A percentile compares a stretch with the other conserved stretches of the same genome.
These are phyloP conservation scores for Corvus cornix DNA, from an alignment of 2,113 vertebrate species.

Conservation along the genomic window DNA sequence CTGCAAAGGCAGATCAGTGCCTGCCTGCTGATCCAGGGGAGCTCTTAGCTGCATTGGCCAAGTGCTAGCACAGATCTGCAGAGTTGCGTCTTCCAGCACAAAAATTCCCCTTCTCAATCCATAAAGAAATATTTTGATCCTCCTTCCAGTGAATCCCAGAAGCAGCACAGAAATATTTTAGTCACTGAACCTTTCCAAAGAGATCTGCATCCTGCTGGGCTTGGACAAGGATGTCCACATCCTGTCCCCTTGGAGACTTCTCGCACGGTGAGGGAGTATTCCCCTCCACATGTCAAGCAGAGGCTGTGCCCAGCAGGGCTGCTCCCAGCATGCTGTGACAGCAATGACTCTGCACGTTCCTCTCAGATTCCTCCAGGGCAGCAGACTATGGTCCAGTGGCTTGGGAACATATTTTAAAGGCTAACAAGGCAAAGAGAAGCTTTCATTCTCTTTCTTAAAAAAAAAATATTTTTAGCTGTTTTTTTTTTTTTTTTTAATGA, in stretches of 20 bases:
- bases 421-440: slow-evolving; percentile 36
- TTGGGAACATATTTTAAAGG: slow-evolving; percentile 14
- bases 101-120: neutral
- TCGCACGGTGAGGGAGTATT: neutral
- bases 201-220: neutral
- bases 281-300: neutral
- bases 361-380: neutral
- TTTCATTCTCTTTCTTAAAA: neutral
- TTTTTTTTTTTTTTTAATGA: neutral
- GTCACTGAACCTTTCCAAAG: neutral
- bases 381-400: neutral
- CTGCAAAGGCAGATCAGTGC: neutral
- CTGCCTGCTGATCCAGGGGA: neutral
- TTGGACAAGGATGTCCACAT: neutral
- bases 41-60: neutral
- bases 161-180: neutral
- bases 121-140: neutral
- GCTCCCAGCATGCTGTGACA: neutral
- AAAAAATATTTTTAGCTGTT: neutral
- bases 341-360: neutral
- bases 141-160: neutral
- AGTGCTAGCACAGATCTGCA: neutral
- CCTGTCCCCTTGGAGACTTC: neutral
- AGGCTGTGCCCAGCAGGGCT: neutral
- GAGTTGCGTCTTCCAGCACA: neutral